Base-by-base conservation (phyloP, 1,140 invertebrate genomes). In the Linepithema humile region DNA sequence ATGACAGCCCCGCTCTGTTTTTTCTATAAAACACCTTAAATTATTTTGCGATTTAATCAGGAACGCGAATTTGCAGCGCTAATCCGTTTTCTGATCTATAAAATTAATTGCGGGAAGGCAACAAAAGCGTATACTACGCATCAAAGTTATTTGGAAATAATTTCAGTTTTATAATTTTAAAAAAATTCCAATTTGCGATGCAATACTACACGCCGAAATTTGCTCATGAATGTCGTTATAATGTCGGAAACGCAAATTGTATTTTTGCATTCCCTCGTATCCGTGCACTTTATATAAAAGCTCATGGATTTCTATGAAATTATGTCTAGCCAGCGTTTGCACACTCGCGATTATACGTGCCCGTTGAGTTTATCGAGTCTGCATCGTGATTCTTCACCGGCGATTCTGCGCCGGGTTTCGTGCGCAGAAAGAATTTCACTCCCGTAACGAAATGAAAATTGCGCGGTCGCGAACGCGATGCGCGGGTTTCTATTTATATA, bases 381-480 rank as follows among this genome's bases (percentile, higher is more conserved):
- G 91, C 87, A 90, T 90, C 91, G 88, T 57, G 85, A 73, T 82
- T 82, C 75, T 85, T 77, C 72, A 88, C 90, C 29, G 73, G 91
- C 91, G 91, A 92, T 91, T 90, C 85, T 64, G 57, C 60, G 73
- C 57, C 45, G 29, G 23, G 26, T 59, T 29, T 43, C 69, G 70
- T 64, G 65, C 55, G 84, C 64, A 85, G 82, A 84, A 75, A 90
- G 78, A 90, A 91, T 93, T 92, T 92, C 91, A 91, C 91, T 91
- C 89, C 88, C 89, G 89, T 90, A 92, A 92, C 91, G 88, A 92
- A 92, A 91, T 92, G 90, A 92, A 92, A 92, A 92, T 92, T 88
- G 85, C 87, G 85, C 87, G 77, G 80, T 60, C 80, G 72, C 86
- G 75, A 32, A 70, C 87, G 67, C 35, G 45, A 59, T 57, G 62